phyloP scores from a whole-genome alignment of 2,113 vertebrate genomes.

The Dicrurus megarhynchus region DNA sequence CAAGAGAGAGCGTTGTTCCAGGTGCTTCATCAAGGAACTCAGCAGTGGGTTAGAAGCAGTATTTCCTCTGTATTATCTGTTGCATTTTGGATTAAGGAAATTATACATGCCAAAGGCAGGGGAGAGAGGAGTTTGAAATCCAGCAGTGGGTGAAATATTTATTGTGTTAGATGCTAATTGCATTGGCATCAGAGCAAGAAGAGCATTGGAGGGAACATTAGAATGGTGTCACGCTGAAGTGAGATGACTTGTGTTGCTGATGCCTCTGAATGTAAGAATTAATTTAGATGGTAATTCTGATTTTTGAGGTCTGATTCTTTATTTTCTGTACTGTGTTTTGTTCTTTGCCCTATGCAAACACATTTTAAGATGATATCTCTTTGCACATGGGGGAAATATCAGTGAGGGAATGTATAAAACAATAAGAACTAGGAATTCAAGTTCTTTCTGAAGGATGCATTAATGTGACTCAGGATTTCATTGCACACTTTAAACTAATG shows the following conservation, averaged over 20 bases:
- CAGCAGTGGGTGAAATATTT: not conserved
- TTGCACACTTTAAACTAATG: not conserved
- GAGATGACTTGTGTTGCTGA: not conserved
- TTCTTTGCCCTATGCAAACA: not conserved
- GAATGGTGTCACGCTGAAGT: not conserved
- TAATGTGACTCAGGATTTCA: not conserved
- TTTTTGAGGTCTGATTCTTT: not conserved
- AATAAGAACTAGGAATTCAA: not conserved
- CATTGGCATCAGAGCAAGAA: not conserved
- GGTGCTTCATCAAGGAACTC: not conserved
- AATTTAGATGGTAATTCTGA: not conserved
- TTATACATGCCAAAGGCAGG: accelerated
- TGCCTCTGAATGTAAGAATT: not conserved
- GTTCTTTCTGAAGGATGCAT: not conserved
- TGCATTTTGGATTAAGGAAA: not conserved
- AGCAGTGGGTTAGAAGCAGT: not conserved
- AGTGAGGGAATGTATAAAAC: not conserved
- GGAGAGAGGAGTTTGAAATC: not conserved
- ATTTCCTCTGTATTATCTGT: not conserved
- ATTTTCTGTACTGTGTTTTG: not conserved
- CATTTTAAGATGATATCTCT: not conserved
- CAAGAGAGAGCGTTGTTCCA: not conserved
- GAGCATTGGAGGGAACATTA: not conserved
- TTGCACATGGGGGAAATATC: accelerated
- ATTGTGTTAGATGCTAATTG: not conserved